These are phyloP conservation scores for Remorina albescens DNA, from an alignment of 2,797 vertebrate species.

Conservation along the genomic window DNA sequence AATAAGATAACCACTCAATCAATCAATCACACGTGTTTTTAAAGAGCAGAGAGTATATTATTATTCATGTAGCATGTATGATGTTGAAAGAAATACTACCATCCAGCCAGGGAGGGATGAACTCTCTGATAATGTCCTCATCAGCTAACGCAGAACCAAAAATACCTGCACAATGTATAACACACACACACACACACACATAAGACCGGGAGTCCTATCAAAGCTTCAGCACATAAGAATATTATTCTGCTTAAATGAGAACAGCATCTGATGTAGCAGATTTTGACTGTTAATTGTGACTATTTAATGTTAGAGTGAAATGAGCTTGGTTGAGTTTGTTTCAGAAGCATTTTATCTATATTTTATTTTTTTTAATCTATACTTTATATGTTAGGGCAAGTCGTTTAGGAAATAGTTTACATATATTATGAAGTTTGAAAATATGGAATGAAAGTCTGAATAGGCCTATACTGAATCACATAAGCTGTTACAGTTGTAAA, in stretches of 20 bases:
- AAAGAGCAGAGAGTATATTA: not conserved
- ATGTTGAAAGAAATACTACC: constrained; percentile 36
- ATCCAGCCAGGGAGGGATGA: constrained; percentile 57
- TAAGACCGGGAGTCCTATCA: not conserved
- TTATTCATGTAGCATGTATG: not conserved
- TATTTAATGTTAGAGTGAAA: not conserved
- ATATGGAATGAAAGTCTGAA: too few relatives aligned
- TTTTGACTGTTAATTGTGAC: too few relatives aligned
- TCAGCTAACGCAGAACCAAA: constrained; percentile 61
- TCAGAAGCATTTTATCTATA: too few relatives aligned
- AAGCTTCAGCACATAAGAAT: too few relatives aligned
- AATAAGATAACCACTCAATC: not conserved
- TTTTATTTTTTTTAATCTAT: too few relatives aligned
- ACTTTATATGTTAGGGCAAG: too few relatives aligned
- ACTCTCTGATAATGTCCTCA: not conserved
- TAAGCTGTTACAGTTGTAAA: not conserved
- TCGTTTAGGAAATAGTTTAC: too few relatives aligned
- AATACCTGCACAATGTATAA: constrained; percentile 53
- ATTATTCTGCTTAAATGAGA: too few relatives aligned
- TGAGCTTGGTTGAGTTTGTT: too few relatives aligned
- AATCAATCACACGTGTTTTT: not conserved
- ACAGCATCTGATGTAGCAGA: too few relatives aligned
- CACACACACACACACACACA: not conserved
- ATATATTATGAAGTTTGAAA: too few relatives aligned
- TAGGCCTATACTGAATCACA: not conserved